A percentile compares a stretch with the other conserved stretches of the same genome.
Evolutionary conservation across 2,888 invertebrate species (phyloP).

Genomic region (Harpalus rubripes): DNA sequence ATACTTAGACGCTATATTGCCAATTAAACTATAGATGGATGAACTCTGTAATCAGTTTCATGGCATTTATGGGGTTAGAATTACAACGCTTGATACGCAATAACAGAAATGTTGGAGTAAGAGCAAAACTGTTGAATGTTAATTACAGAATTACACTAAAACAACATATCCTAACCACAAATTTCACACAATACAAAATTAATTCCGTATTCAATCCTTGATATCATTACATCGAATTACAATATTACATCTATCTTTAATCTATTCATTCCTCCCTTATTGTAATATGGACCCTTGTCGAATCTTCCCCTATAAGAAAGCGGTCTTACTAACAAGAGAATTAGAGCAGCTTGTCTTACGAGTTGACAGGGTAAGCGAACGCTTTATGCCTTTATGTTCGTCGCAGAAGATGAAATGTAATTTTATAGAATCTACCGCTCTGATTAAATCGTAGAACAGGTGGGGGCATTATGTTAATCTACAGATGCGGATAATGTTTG

Average conservation of each 20-base stretch:
- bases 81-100: too few relatives aligned
- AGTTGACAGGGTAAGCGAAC: not conserved
- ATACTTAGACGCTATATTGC: too few relatives aligned
- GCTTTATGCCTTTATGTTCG: constrained; percentile 47
- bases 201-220: not conserved
- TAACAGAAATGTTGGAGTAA: too few relatives aligned
- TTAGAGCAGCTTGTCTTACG: not conserved
- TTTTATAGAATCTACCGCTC: constrained; percentile 9
- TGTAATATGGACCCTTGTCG: not conserved
- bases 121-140: too few relatives aligned
- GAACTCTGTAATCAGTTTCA: too few relatives aligned
- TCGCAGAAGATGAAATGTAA: constrained; percentile 15
- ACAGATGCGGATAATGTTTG: constrained; percentile 13
- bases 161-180: not conserved
- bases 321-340: not conserved
- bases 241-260: not conserved
- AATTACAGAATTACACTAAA: not conserved
- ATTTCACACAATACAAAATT: not conserved
- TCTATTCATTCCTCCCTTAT: constrained; percentile 2
- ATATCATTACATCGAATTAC: not conserved
- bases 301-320: not conserved
- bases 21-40: too few relatives aligned
- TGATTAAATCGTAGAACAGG: constrained; percentile 39
- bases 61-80: too few relatives aligned
- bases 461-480: constrained; percentile 47